Evolutionary conservation across 2,888 invertebrate species (phyloP).

Genomic region (Pyrochroa serraticornis): DNA sequence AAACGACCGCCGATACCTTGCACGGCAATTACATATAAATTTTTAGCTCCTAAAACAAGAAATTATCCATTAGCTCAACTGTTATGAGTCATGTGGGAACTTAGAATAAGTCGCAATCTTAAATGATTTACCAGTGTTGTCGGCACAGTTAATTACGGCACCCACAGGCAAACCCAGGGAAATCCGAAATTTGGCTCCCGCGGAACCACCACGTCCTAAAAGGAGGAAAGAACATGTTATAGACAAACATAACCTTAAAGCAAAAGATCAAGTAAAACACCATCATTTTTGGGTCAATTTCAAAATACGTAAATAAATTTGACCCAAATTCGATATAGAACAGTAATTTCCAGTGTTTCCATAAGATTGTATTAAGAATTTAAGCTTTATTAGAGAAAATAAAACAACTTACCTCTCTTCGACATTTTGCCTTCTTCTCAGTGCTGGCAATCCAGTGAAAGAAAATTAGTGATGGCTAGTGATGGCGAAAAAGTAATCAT

Average conservation of each 20-base stretch:
- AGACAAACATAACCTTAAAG: slow-evolving; percentile 44
- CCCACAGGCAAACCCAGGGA: slow-evolving; percentile 99
- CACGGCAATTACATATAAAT: slow-evolving; percentile 98
- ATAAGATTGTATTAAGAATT: slow-evolving; percentile 11
- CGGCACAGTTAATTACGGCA: slow-evolving; percentile 99
- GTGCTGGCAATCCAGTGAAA: no score
- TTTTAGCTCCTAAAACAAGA: slow-evolving; percentile 85
- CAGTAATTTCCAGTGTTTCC: not conserved
- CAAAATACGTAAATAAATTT: slow-evolving; percentile 17
- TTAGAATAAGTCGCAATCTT: slow-evolving; percentile 1
- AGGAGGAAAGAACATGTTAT: slow-evolving; percentile 52
- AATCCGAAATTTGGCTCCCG: slow-evolving; percentile 99
- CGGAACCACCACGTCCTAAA: slow-evolving; percentile 99
- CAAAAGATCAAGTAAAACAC: slow-evolving; percentile 19
- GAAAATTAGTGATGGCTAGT: no score
- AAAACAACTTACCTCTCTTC: slow-evolving; percentile 61
- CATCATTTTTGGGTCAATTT: slow-evolving; percentile 18
- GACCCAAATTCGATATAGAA: not conserved
- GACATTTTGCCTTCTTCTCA: no score
- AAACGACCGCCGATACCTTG: slow-evolving; percentile 97
- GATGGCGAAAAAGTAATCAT: no score
- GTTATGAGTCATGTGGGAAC: not conserved
- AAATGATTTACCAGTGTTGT: slow-evolving; percentile 87
- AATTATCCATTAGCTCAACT: slow-evolving; percentile 5
- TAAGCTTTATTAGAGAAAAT: slow-evolving; percentile 50